Evolutionary conservation across 2,113 vertebrate genomes (phyloP).

Genomic region (Ceyx margarethae): DNA sequence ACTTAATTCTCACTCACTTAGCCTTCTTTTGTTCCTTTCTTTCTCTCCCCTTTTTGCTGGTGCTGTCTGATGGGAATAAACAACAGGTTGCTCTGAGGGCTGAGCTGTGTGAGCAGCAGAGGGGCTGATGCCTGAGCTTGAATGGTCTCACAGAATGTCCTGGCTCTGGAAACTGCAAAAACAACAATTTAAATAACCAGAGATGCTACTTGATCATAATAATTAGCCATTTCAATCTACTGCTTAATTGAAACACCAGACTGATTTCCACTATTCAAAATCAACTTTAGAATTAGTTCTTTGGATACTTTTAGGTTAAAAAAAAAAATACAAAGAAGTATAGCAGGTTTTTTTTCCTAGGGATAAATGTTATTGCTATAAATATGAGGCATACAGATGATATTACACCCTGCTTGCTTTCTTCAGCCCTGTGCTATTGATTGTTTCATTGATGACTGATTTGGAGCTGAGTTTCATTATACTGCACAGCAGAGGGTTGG

Average conservation of each 20-base stretch:
- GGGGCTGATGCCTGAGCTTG: neutral
- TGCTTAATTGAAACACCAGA: slow-evolving; percentile 7
- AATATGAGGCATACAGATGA: neutral
- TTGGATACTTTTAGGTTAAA: neutral
- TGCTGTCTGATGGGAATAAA: neutral
- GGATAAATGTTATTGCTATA: neutral
- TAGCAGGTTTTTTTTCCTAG: neutral
- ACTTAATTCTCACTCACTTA: neutral
- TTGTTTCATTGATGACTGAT: neutral
- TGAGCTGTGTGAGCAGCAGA: neutral
- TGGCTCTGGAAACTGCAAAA: neutral
- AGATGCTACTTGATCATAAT: neutral
- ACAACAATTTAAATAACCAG: neutral
- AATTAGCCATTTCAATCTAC: slow-evolving; percentile 1
- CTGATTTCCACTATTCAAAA: slow-evolving; percentile 15
- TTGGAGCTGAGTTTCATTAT: slow-evolving; percentile 1
- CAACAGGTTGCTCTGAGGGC: neutral
- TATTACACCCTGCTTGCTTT: neutral
- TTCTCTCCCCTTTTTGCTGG: neutral
- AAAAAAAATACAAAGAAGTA: neutral
- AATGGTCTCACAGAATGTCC: neutral
- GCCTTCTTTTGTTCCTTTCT: rapidly evolving
- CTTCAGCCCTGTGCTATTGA: slow-evolving; percentile 22
- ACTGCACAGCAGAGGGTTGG: neutral
- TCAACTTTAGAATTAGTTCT: slow-evolving; percentile 29